These are phyloP conservation scores for Darevskia nairensis DNA, from an alignment of 2,797 vertebrate genomes.

Conservation along the genomic window DNA sequence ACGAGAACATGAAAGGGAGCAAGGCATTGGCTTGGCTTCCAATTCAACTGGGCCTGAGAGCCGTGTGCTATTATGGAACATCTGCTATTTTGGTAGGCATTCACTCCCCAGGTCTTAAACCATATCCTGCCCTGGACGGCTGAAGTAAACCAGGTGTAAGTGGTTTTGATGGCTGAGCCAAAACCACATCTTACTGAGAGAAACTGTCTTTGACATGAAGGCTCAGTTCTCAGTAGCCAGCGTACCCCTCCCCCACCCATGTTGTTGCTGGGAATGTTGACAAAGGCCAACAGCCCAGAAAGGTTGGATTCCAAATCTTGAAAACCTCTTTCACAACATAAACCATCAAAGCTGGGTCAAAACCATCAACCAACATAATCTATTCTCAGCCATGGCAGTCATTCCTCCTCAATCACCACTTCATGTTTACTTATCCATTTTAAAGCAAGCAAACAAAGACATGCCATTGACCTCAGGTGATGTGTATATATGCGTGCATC, in stretches of 20 bases:
- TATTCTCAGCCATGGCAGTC: conserved; percentile 59
- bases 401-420: conserved; percentile 27
- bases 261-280: conserved; percentile 71
- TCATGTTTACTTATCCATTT: conserved; percentile 62
- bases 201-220: conserved; percentile 75
- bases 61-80: conserved; percentile 66
- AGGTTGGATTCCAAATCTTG: conserved; percentile 67
- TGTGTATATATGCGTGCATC: neutral
- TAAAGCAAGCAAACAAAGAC: conserved; percentile 56
- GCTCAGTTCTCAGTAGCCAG: conserved; percentile 66
- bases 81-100: conserved; percentile 69
- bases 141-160: conserved; percentile 81
- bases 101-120: conserved; percentile 71
- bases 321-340: conserved; percentile 67
- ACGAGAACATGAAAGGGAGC: conserved; percentile 54
- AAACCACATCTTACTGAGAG: conserved; percentile 79
- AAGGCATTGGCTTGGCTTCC: conserved; percentile 47
- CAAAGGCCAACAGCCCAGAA: conserved; percentile 76
- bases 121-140: conserved; percentile 72
- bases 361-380: conserved; percentile 64
- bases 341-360: conserved; percentile 68
- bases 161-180: conserved; percentile 77
- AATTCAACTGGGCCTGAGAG: conserved; percentile 26
- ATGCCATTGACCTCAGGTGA: conserved; percentile 50
- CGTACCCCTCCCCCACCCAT: conserved; percentile 61